Conservation (phyloP, 2,113 vertebrate genomes). For the Mesembrinibis cayennensis region DNA sequence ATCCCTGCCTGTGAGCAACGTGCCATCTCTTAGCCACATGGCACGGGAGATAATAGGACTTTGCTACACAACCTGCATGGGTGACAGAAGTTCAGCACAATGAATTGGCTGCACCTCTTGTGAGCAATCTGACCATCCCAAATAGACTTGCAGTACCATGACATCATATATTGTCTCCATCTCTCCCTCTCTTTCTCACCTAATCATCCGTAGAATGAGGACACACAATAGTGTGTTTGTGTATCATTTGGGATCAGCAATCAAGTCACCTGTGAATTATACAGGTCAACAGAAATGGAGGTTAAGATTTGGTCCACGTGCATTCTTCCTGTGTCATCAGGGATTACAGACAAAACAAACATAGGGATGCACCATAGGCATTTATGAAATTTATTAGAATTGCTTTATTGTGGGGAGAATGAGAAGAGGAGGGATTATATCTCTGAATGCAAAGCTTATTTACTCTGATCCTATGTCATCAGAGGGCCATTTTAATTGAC, state of each 20-base stretch:
- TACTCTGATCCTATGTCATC: background rate
- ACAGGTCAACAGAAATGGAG: constrained; percentile 44
- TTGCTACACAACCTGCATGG: background rate
- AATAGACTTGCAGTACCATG: background rate
- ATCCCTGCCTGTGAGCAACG: background rate
- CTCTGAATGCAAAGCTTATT: background rate
- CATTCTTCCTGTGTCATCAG: background rate
- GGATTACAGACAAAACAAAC: constrained; percentile 28
- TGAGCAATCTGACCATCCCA: background rate
- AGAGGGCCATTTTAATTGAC: background rate
- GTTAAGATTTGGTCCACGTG: background rate
- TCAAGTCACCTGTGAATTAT: constrained; percentile 44
- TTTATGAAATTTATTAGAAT: constrained; percentile 4
- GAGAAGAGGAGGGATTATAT: background rate
- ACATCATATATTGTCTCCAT: background rate
- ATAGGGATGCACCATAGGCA: background rate
- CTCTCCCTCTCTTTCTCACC: constrained; percentile 37
- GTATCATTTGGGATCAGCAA: constrained; percentile 14
- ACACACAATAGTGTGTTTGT: background rate
- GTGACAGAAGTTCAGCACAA: constrained; percentile 10
- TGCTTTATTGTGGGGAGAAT: background rate
- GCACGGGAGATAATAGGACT: background rate
- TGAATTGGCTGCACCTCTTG: background rate
- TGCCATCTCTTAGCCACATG: background rate
- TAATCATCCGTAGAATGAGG: constrained; percentile 52